These are phyloP conservation scores for Heliconius hewitsoni DNA, from an alignment of 1,140 invertebrate genomes.

Conservation along the genomic window DNA sequence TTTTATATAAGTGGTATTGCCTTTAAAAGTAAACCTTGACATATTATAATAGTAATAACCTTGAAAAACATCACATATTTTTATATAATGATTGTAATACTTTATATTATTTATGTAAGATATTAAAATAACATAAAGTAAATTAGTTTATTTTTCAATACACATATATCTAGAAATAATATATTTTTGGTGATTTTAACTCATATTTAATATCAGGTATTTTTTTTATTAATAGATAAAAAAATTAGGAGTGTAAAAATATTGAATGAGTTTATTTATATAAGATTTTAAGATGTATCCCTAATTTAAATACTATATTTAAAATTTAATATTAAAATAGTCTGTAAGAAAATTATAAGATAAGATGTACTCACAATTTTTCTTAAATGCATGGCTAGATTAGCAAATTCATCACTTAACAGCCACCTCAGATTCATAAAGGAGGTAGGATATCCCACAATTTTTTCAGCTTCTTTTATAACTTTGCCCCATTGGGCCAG, in stretches of 20 bases:
- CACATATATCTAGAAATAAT: no score
- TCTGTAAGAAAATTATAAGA: conserved; percentile 21
- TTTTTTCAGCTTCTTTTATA: conserved; percentile 92
- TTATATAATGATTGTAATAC: not conserved
- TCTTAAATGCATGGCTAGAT: conserved; percentile 91
- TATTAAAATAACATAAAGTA: not conserved
- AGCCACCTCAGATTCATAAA: conserved; percentile 93
- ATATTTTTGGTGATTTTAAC: no score
- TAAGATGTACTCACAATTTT: conserved; percentile 85
- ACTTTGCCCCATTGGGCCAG: conserved; percentile 71
- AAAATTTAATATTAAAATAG: conserved; percentile 21
- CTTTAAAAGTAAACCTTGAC: not conserved
- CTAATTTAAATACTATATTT: not conserved
- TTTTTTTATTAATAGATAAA: not conserved
- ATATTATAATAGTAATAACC: not conserved
- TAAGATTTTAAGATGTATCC: not conserved
- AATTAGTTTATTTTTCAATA: not conserved
- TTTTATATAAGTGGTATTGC: not conserved
- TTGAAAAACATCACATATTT: not conserved
- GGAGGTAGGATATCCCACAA: conserved; percentile 96
- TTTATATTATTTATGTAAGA: not conserved
- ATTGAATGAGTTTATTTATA: no score
- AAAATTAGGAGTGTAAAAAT: not conserved
- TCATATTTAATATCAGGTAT: no score
- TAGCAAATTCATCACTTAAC: conserved; percentile 94